Evolutionary conservation across 2,888 invertebrate genomes (phyloP), one percentile per base, ranked within the genome.

Genomic region (Nephrocerus scutellatus): DNA sequence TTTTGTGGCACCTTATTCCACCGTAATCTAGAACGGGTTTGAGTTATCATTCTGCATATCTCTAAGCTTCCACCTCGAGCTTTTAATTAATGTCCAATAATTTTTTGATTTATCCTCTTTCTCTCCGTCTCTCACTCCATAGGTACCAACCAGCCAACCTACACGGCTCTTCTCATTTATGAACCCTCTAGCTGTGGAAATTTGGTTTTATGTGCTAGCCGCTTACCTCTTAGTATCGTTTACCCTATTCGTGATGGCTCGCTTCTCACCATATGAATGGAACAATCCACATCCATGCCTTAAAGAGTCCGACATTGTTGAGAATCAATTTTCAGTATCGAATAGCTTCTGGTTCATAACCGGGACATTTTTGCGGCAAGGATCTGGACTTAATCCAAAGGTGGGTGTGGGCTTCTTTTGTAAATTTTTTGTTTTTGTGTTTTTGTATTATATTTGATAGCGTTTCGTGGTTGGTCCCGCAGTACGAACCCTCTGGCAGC

Each of bases 261-360:
- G 95, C 49, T 96, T 97, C 70, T 91, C 90, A 20, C 97, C 97
- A 2, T 93, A 93, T 67, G 96, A 96, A 68, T 91, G 91, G 90
- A 82, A 87, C 56, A 82, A 82, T 63, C 80, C 80, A 6, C 80
- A 86, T 59, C 82, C 85, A 2, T 86, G 86, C 57, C 79, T 83
- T 13, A 82, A 82, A 49, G 83, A 86, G 59, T 82, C 82, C 30
- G 89, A 91, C 67, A 77, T 88, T 47, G 77, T 89, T 49, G 90
- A 92, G 60, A 96, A 96, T 67, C 93, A 96, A 72, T 98, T 98
- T 75, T 91, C 87, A 50, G 81, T 97, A 37, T 88, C 92, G 57
- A 96, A 91, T 72, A 84, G 75, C 59, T 84, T 90, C 70, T 90
- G 89, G 89, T 89, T 89, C 70, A 86, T 86, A 63, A 86, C 87